Conservation (phyloP, 2,113 vertebrate genomes). For the Todiramphus saurophagus region DNA sequence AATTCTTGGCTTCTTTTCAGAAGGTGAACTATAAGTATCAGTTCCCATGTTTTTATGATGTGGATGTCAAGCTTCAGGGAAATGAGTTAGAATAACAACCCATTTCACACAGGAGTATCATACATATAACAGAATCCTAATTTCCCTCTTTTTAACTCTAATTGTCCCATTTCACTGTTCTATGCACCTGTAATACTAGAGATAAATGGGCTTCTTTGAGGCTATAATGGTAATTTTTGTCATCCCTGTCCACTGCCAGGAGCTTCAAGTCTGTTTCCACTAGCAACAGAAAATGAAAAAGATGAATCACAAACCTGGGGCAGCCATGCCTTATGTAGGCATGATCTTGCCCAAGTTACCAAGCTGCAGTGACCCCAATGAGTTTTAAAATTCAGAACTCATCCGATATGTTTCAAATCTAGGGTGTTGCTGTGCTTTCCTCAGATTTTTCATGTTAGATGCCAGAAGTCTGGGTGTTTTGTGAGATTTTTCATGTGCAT, state of each 20-base stretch:
- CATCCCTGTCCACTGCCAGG: not conserved
- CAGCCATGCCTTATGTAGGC: not conserved
- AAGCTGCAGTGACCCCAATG: not conserved
- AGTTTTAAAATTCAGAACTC: not conserved
- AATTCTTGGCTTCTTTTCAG: constrained; percentile 26
- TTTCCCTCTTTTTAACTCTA: constrained; percentile 31
- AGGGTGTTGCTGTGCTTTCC: not conserved
- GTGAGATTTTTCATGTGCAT: not conserved
- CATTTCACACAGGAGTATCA: constrained; percentile 5
- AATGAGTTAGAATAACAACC: constrained; percentile 11
- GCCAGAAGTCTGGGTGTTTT: not conserved
- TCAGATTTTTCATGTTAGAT: not conserved
- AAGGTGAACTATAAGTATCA: not conserved
- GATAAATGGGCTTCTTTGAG: constrained; percentile 15
- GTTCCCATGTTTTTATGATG: not conserved
- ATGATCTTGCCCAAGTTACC: not conserved
- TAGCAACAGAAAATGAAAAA: constrained; percentile 15
- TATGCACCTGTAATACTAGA: not conserved
- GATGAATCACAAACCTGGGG: not conserved
- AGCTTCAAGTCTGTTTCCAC: constrained; percentile 15
- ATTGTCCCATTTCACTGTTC: constrained; percentile 17
- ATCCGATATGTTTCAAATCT: not conserved
- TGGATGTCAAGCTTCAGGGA: not conserved
- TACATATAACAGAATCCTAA: not conserved
- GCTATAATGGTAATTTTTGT: constrained; percentile 22